Evolutionary conservation across 2,888 invertebrate genomes (phyloP).

Genomic region (Mystacides longicornis): DNA sequence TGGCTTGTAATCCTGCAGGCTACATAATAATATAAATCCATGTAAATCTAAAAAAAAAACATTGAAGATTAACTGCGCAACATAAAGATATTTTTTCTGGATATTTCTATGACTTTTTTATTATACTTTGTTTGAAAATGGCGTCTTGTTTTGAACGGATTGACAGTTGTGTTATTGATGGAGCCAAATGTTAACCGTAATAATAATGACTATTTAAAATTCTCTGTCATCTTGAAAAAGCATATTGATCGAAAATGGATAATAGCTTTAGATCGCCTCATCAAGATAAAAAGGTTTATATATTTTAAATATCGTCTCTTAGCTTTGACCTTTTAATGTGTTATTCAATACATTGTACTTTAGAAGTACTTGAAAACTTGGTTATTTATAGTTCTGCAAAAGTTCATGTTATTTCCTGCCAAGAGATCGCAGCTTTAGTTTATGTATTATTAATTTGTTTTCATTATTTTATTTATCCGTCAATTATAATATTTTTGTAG

Average conservation of each 20-base stretch:
- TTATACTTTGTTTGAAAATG: slow-evolving; percentile 15
- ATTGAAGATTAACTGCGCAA: no score
- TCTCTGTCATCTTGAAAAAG: not conserved
- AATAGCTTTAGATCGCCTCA: not conserved
- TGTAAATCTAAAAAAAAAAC: no score
- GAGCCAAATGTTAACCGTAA: no score
- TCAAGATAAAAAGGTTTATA: not conserved
- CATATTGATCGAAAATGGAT: slow-evolving; percentile 1
- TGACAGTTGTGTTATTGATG: slow-evolving; percentile 14
- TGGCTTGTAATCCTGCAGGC: no score
- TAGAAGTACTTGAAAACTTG: slow-evolving; percentile 16
- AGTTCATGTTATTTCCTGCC: slow-evolving; percentile 19
- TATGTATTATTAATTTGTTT: no score
- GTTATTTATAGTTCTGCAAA: slow-evolving; percentile 24
- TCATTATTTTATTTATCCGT: no score
- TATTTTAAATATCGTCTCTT: not conserved
- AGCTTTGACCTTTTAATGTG: slow-evolving; percentile 17
- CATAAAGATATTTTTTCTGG: no score
- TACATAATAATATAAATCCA: no score
- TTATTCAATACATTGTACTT: slow-evolving; percentile 18
- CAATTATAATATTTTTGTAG: no score
- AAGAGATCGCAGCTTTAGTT: no score
- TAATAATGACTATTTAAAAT: no score
- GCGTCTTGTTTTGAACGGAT: slow-evolving; percentile 22
- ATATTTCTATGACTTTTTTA: no score